phyloP scores from a whole-genome alignment of 1,140 invertebrate genomes.

The Araneus ventricosus region DNA sequence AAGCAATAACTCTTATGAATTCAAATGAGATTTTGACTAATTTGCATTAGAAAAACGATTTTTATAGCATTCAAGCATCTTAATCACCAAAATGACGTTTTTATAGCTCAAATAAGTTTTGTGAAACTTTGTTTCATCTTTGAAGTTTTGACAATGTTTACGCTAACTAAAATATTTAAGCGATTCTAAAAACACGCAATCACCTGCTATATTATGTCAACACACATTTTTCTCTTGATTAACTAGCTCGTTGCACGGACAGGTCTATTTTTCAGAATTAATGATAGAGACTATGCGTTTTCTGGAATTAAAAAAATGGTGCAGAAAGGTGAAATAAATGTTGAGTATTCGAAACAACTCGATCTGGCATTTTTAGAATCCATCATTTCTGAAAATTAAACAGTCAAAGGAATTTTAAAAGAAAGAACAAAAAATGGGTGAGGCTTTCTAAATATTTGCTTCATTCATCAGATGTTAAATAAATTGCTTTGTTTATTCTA shows the following conservation, averaged over 20 bases:
- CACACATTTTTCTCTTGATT: not conserved
- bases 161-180: too few relatives aligned
- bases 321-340: not conserved
- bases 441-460: not conserved
- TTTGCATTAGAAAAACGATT: too few relatives aligned
- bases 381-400: conserved; percentile 20
- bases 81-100: too few relatives aligned
- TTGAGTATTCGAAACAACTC: not conserved
- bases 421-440: not conserved
- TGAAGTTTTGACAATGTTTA: too few relatives aligned
- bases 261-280: not conserved
- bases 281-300: not conserved
- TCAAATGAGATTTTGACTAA: too few relatives aligned
- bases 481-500: conserved; percentile 26
- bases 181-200: not conserved
- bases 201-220: not conserved
- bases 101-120: too few relatives aligned
- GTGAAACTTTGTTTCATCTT: too few relatives aligned
- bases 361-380: not conserved
- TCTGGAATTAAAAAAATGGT: not conserved
- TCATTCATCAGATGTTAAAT: not conserved
- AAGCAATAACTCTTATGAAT: too few relatives aligned
- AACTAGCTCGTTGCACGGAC: not conserved
- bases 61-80: too few relatives aligned
- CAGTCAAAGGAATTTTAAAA: not conserved